phyloP scores from a whole-genome alignment of 1,140 invertebrate species.

The Yoshiicerus persimilis region DNA sequence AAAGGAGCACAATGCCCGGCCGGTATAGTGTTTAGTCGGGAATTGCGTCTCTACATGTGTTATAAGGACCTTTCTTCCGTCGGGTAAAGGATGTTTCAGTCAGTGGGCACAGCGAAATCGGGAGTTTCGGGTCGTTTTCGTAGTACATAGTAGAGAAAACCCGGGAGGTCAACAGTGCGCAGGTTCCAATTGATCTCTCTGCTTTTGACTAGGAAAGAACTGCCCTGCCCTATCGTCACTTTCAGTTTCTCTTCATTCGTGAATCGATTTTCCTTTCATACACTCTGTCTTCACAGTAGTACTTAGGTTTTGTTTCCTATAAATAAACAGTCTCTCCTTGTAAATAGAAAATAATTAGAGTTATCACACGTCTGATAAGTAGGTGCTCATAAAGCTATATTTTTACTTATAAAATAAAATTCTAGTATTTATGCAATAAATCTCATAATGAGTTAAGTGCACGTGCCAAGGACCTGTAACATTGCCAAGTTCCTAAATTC shows the following conservation, averaged over 20 bases:
- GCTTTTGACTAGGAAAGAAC: not conserved
- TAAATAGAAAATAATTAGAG: not conserved
- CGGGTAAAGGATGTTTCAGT: not conserved
- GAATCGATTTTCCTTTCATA: not conserved
- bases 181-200: not conserved
- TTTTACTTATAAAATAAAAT: not conserved
- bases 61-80: not conserved
- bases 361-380: not conserved
- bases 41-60: not conserved
- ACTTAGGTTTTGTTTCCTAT: not conserved
- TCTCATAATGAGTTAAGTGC: not conserved
- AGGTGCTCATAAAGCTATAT: not conserved
- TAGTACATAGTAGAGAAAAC: not conserved
- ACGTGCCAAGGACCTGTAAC: not conserved
- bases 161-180: not conserved
- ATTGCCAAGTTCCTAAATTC: conserved; percentile 13
- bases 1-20: conserved; percentile 1
- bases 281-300: not conserved
- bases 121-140: not conserved
- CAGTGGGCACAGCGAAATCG: not conserved
- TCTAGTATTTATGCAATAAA: not conserved
- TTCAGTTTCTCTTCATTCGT: not conserved
- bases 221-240: conserved; percentile 16
- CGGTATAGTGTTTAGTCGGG: not conserved
- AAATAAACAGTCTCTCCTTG: not conserved